Evolutionary conservation across 2,888 invertebrate species (phyloP).

Genomic region (Lampropteryx suffumata): DNA sequence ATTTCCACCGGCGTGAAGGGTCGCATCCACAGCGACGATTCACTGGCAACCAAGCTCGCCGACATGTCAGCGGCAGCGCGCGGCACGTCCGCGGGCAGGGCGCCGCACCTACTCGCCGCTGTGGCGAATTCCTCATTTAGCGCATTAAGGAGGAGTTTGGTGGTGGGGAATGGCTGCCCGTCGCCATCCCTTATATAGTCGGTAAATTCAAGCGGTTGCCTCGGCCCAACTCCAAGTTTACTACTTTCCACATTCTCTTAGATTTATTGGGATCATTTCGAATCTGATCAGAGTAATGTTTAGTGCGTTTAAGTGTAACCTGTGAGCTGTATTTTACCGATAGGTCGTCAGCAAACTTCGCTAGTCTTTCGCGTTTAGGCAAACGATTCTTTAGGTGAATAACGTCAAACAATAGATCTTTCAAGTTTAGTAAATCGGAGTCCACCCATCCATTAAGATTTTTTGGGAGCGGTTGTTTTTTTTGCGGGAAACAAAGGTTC

Average conservation of each 20-base stretch:
- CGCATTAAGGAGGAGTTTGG: not conserved
- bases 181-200: not conserved
- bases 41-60: not conserved
- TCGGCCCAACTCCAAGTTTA: conserved; percentile 8
- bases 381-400: no score
- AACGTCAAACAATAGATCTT: no score
- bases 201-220: conserved; percentile 3
- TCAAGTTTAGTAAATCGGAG: no score
- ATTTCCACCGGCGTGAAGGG: not conserved
- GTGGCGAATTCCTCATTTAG: not conserved
- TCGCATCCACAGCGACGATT: not conserved
- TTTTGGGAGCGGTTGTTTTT: no score
- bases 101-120: not conserved
- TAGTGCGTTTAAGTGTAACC: conserved; percentile 4
- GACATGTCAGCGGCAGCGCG: not conserved
- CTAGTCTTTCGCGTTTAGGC: no score
- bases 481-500: no score
- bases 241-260: conserved; percentile 12
- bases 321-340: not conserved
- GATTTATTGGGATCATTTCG: conserved; percentile 3
- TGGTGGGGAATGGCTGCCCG: not conserved
- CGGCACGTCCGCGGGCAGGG: not conserved
- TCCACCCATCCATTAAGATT: no score
- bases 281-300: not conserved
- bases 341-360: no score